Base-by-base conservation (phyloP, 2,113 vertebrate genomes). In the Pollimyrus isidori region DNA sequence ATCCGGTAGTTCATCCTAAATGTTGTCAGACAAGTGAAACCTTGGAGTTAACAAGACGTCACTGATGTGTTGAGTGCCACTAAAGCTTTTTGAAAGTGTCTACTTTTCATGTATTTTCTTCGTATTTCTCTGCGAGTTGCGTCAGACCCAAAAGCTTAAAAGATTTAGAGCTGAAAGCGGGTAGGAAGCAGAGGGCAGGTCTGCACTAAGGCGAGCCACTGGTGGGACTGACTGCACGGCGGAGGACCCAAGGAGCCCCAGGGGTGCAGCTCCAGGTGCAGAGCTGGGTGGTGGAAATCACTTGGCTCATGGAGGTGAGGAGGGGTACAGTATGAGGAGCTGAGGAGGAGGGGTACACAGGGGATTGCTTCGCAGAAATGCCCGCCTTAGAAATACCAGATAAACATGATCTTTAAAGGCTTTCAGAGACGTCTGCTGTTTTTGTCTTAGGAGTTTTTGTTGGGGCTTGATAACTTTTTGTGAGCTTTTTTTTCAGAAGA, bases 81-180 rank as follows among this genome's bases (percentile, higher is more conserved):
- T 53, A 50, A 87, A 65, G 53, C 30, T 39, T 91, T 87, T 89
- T 69, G 69, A 84, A 84, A 76, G 86, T 58, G 58, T 88, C 73
- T 92, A 2, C 95, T 62, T 65, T 89, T 93, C 3, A 91, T 84
- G 52, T 76, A 88, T 86, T 35, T 9, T 50, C 76, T 6, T 58
- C 88, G 92, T 91, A 94, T 93, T 93, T 94, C 92, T 95, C 94
- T 94, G 93, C 92, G 94, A 93, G 94, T 92, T 93, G 92, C 94
- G 93, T 95, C 94, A 95, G 93, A 93, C 94, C 95, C 93, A 91
- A 92, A 58, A 91, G 96, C 95, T 96, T 96, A 95, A 96, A 95
- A 97, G 96, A 97, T 97, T 96, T 96, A 97, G 96, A 93, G 92
- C 95, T 95, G 94, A 95, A 93, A 94, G 93, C 93, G 93, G 94